Base-by-base conservation (phyloP, 1,140 invertebrate genomes). In the Phymastichus coffea region DNA sequence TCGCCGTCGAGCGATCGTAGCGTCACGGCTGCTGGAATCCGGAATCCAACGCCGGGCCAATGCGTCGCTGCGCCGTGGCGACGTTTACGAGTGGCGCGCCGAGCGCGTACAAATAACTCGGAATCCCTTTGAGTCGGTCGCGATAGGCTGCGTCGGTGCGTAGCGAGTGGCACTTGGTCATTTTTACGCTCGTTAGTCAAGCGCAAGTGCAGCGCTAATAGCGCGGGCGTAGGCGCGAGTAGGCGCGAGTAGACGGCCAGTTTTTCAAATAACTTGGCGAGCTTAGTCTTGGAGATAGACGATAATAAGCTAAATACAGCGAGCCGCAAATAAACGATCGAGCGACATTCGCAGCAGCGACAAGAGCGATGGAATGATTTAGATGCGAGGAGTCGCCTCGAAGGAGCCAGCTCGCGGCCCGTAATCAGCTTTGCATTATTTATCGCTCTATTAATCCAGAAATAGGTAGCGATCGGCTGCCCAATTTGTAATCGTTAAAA, bases 401-500 rank as follows among this genome's bases (percentile, higher is more conserved):
- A 7, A 44, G 52, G 15, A 49, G 40, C 37, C 38, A 15, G 17
- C 30, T 46, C 54, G 40, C 47, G 53, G 43, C 20, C 28, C 66
- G 69, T 72, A 75, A 71, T 76, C 72, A 76, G 71, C 72, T 75
- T 78, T 75, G 67, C 70, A 77, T 79, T 74, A 79, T 77, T 77
- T 74, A 79, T 78, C 68, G 68, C 67, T 70, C 66, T 72, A 77
- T 77, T 77, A 77, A 77, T 77, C 72, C 69, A 55, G 64, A 66
- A 73, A 75, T 68, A 68, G 70, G 66, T 69, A 68, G 69, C 71
- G 69, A 77, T 78, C 72, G 67, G 66, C 51, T 61, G 63, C 63
- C 68, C 71, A 63, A 79, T 77, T 78, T 78, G 70, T 78, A 75
- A 77, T 77, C 75, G 74, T 79, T 79, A 78, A 69, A 68, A 70